A percentile compares a stretch with the other conserved stretches of the same genome.
phyloP scores from a whole-genome alignment of 2,797 vertebrate species.

The Decapterus maruadsi region DNA sequence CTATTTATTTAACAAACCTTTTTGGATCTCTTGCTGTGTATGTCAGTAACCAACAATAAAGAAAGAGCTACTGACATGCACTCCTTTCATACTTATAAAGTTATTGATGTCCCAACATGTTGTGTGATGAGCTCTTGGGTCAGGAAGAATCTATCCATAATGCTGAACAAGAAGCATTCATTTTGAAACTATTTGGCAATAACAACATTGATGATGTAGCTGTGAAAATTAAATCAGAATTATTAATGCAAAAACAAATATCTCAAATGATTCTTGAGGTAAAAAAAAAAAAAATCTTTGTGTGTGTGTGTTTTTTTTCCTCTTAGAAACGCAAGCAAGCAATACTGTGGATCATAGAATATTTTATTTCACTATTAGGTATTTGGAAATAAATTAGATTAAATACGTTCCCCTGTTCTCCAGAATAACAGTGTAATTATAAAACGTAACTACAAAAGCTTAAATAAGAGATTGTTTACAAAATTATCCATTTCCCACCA shows the following conservation, averaged over 20 bases:
- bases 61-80: not conserved
- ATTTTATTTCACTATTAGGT: slow-evolving; percentile 55
- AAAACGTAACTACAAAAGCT: slow-evolving; percentile 56
- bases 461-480: slow-evolving; percentile 62
- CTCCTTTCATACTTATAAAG: no score
- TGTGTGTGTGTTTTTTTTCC: not conserved
- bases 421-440: slow-evolving; percentile 46
- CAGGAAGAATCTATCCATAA: not conserved
- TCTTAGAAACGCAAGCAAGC: not conserved
- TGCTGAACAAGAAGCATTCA: not conserved
- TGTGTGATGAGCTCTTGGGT: not conserved
- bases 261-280: not conserved
- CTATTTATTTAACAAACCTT: not conserved
- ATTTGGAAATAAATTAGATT: slow-evolving; percentile 78
- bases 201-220: not conserved
- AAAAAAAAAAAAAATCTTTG: not conserved
- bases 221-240: not conserved
- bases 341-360: slow-evolving; percentile 31
- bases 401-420: slow-evolving; percentile 60
- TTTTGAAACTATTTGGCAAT: not conserved
- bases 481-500: slow-evolving; percentile 31
- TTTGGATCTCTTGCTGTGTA: not conserved
- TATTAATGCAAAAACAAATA: not conserved
- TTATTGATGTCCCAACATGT: not conserved
- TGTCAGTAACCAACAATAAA: not conserved